Percentiles rank a stretch among this genome's conserved stretches.
phyloP scores from a whole-genome alignment of 1,140 invertebrate species.

The Drosophila dunni region DNA sequence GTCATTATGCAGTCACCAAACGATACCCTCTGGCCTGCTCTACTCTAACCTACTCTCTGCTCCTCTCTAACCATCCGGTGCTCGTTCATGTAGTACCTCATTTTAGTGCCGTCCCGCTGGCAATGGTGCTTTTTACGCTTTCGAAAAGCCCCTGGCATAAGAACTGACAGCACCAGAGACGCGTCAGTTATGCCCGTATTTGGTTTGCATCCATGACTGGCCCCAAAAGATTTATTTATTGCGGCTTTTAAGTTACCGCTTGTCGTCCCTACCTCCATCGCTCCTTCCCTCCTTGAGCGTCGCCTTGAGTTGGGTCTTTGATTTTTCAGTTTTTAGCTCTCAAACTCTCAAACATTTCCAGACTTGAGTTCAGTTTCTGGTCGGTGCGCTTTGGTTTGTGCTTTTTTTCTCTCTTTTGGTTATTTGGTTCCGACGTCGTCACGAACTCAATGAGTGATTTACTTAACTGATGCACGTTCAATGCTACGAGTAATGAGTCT shows the following conservation, averaged over 20 bases:
- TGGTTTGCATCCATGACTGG: slow-evolving; percentile 56
- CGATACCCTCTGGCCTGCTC: not conserved
- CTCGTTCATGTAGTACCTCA: not conserved
- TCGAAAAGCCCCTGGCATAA: slow-evolving; percentile 42
- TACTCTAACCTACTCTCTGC: not conserved
- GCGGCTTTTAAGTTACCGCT: slow-evolving; percentile 65
- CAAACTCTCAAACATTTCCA: not conserved
- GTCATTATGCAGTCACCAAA: slow-evolving; percentile 71
- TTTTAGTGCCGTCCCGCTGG: not conserved
- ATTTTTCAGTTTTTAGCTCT: slow-evolving; percentile 23
- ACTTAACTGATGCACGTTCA: slow-evolving; percentile 54
- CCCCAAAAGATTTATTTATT: slow-evolving; percentile 79
- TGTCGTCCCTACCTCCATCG: not conserved
- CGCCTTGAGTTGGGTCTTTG: slow-evolving; percentile 42
- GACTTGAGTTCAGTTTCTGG: not conserved
- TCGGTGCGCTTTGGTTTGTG: not conserved
- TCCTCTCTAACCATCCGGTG: not conserved
- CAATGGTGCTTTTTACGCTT: slow-evolving; percentile 32
- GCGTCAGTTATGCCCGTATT: slow-evolving; percentile 45
- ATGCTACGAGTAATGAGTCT: slow-evolving; percentile 40
- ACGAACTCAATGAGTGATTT: slow-evolving; percentile 49
- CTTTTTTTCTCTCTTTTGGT: slow-evolving; percentile 2
- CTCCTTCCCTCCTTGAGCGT: not conserved
- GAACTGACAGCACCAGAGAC: slow-evolving; percentile 44
- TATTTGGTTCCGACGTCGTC: slow-evolving; percentile 23